phyloP scores from a whole-genome alignment of 2,888 invertebrate species.

The Dasypolia templi region DNA sequence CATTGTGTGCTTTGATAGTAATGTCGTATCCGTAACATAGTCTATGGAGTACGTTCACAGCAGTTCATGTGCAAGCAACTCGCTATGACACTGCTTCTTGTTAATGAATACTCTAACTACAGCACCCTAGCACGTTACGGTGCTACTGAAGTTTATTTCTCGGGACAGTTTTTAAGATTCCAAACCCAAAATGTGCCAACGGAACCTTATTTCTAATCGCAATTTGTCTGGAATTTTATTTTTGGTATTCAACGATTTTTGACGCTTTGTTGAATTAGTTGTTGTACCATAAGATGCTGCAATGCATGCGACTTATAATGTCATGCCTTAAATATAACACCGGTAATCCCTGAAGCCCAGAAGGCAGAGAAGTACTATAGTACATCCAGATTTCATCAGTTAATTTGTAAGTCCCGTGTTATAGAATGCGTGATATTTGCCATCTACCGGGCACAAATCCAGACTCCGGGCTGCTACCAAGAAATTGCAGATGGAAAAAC shows the following conservation, averaged over 20 bases:
- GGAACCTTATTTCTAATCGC: not conserved
- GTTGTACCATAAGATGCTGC: not conserved
- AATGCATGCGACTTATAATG: no score
- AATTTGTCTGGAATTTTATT: not conserved
- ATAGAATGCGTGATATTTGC: not conserved
- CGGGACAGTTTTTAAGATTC: not conserved
- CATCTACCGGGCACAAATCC: no score
- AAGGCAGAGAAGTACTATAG: not conserved
- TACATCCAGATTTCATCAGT: not conserved
- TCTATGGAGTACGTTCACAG: not conserved
- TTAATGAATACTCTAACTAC: slow-evolving; percentile 20
- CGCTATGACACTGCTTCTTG: slow-evolving; percentile 23
- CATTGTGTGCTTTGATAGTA: no score
- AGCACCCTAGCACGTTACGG: not conserved
- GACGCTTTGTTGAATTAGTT: not conserved
- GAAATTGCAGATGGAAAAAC: no score
- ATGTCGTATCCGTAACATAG: not conserved
- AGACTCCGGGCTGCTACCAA: no score
- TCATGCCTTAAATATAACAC: not conserved
- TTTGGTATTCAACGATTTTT: not conserved
- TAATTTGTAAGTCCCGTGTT: not conserved
- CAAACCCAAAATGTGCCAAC: not conserved
- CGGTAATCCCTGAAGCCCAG: no score
- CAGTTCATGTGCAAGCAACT: slow-evolving; percentile 13
- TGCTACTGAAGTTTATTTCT: not conserved